Conservation (phyloP, 2,888 invertebrate genomes). For the Eupithecia dodoneata region DNA sequence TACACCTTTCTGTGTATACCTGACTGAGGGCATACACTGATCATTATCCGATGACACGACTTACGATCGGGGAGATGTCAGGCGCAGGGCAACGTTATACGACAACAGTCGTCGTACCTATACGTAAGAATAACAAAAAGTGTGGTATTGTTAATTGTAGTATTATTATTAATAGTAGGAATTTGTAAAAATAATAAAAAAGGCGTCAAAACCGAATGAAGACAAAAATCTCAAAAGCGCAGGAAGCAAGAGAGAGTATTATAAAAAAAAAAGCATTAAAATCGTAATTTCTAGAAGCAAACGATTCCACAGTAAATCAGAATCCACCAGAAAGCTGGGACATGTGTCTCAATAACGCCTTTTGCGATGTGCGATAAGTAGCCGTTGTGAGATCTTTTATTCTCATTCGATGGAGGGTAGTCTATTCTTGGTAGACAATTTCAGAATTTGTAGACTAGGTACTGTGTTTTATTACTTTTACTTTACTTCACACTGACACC, state of each 20-base stretch:
- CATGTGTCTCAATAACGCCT: conserved; percentile 48
- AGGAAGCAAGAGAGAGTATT: not conserved
- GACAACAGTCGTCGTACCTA: not conserved
- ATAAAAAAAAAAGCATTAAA: conserved; percentile 6
- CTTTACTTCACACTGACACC: not conserved
- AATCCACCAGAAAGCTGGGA: conserved; percentile 43
- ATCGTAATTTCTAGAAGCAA: conserved; percentile 26
- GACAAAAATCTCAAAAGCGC: not conserved
- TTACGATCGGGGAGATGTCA: not conserved
- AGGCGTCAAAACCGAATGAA: not conserved
- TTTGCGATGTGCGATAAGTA: conserved; percentile 44
- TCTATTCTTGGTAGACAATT: conserved; percentile 40
- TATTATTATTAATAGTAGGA: too few species aligned
- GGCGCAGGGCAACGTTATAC: not conserved
- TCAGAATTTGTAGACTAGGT: conserved; percentile 26
- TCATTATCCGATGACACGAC: not conserved
- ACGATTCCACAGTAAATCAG: conserved; percentile 41
- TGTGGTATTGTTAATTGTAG: too few species aligned
- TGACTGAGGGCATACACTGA: too few species aligned
- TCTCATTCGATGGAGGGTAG: conserved; percentile 44
- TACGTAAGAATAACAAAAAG: too few species aligned
- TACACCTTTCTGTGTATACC: too few species aligned
- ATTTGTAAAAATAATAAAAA: too few species aligned
- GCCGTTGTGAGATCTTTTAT: conserved; percentile 44
- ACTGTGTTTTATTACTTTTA: not conserved